Percentiles rank a stretch among this genome's conserved stretches.
Evolutionary conservation across 1,140 invertebrate species (phyloP).

Genomic region (Ceratina calcarata): DNA sequence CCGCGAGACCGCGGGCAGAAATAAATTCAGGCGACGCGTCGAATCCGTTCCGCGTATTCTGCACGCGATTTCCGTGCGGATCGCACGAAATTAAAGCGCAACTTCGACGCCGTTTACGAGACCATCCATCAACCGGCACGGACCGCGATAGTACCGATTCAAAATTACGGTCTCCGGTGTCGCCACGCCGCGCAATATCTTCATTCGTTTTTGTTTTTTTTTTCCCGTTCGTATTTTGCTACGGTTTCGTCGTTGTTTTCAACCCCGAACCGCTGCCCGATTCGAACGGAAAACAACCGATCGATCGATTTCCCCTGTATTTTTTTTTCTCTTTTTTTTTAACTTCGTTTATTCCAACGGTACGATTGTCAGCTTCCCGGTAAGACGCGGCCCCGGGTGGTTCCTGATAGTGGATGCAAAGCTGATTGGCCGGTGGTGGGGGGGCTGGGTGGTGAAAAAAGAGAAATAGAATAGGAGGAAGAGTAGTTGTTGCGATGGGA

Average conservation of each 20-base stretch:
- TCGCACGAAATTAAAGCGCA: conserved; percentile 34
- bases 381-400: conserved; percentile 3
- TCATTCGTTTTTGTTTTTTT: conserved; percentile 10
- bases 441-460: no score
- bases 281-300: conserved; percentile 8
- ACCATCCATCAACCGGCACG: conserved; percentile 37
- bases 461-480: not conserved
- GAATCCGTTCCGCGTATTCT: conserved; percentile 29
- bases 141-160: conserved; percentile 10
- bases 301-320: conserved; percentile 12
- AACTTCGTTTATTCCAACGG: no score
- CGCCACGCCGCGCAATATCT: not conserved
- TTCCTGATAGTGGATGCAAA: not conserved
- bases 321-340: not conserved
- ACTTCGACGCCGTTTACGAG: conserved; percentile 52
- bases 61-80: conserved; percentile 23
- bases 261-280: conserved; percentile 11
- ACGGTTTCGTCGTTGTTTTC: no score
- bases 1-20: not conserved
- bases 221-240: not conserved
- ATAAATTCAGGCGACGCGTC: conserved; percentile 24
- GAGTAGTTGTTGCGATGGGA: conserved; percentile 4
- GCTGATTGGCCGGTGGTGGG: not conserved
- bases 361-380: conserved; percentile 15
- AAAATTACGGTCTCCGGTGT: not conserved